Conservation (phyloP, 2,888 invertebrate genomes). For the Drosophila eohydei region DNA sequence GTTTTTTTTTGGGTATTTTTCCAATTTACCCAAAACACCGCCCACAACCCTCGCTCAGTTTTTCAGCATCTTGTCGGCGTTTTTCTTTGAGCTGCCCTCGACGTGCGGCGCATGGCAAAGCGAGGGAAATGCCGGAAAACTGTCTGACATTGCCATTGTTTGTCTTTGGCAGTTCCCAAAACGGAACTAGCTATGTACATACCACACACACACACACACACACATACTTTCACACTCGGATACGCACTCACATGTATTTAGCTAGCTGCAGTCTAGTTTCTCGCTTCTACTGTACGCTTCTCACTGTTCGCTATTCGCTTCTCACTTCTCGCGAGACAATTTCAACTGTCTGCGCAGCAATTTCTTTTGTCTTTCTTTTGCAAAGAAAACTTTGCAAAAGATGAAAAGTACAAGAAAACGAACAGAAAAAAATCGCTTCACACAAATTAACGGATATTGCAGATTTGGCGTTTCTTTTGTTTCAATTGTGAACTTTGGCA, state of each 20-base stretch:
- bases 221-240: background rate
- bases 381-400: slow-evolving; percentile 10
- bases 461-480: slow-evolving; percentile 54
- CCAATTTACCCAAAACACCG: slow-evolving; percentile 19
- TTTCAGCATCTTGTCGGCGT: slow-evolving; percentile 38
- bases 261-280: slow-evolving; percentile 47
- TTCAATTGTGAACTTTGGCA: slow-evolving; percentile 32
- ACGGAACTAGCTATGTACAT: slow-evolving; percentile 56
- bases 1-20: slow-evolving; percentile 4
- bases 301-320: slow-evolving; percentile 6
- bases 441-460: slow-evolving; percentile 69
- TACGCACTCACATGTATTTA: slow-evolving; percentile 16
- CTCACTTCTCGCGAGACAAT: slow-evolving; percentile 26
- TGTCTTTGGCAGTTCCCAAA: slow-evolving; percentile 55
- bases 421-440: slow-evolving; percentile 17
- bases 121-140: slow-evolving; percentile 61
- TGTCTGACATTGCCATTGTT: slow-evolving; percentile 63
- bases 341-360: slow-evolving; percentile 41
- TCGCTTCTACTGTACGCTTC: slow-evolving; percentile 7
- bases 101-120: slow-evolving; percentile 69
- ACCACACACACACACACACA: slow-evolving; percentile 11
- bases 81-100: slow-evolving; percentile 58
- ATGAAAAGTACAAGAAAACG: background rate
- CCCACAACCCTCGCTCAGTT: slow-evolving; percentile 13
- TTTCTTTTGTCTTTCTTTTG: slow-evolving; percentile 46